Evolutionary conservation across 1,140 invertebrate species (phyloP), one percentile per base, ranked within the genome.

Genomic region (Bombus confusus): DNA sequence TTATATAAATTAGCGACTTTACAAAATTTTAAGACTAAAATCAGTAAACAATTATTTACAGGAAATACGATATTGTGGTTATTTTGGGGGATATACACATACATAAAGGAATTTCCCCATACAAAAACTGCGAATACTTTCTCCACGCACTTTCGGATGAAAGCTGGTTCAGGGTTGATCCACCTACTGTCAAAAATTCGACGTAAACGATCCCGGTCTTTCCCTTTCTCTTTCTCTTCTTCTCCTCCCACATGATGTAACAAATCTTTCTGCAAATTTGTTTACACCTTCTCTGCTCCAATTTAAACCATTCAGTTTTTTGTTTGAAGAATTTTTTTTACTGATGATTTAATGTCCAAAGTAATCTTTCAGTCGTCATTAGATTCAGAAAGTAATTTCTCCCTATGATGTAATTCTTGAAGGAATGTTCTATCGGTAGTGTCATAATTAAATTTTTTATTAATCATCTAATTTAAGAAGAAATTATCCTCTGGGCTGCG

Each of bases 121-220:
- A 12, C 8, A 82, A 75, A 75, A 75, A 66, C 6, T 31, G 62
- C 43, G 64, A 83, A 83, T 69, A 83, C 82, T 83, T 83, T 83
- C 82, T 78, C 82, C 75, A 37, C 34, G 43, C 43, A 83, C 82
- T 83, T 83, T 83, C 82, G 66, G 74, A 83, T 78, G 82, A 83
- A 83, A 83, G 82, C 74, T 57, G 73, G 41, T n/a, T 37, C 41
- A 34, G 43, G 41, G 73, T 52, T 83, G 82, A 83, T 75, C 82
- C 82, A 83, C 75, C 82, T 83, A 69, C 82, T 69, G 74, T 78
- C 74, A 83, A 83, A 83, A 78, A 68, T 78, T 78, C 47, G 34
- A 41, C 25, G 57, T 22, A 39, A 82, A 75, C 31, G 59, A 75
- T 52, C 41, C 34, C 6, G 18, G 1, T 71, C 5, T 13, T 34